Evolutionary conservation across 2,113 vertebrate species (phyloP), one percentile per base, ranked within the genome.

Genomic region (Halichoerus grypus): DNA sequence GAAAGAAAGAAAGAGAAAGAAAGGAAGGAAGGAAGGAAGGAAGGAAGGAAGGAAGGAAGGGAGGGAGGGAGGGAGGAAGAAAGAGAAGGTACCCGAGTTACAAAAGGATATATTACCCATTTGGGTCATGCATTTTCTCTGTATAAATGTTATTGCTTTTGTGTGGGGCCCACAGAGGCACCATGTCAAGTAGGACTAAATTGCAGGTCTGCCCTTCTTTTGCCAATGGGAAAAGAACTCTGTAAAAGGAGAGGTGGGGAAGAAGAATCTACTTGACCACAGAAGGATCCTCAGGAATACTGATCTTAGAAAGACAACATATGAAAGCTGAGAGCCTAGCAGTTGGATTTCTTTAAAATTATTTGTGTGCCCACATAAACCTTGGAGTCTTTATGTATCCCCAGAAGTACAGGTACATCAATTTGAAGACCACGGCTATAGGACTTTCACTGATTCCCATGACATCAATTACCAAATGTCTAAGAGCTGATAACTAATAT

Each of bases 41-140:
- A 67, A 33, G 2, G 14, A 31, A 63, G 5, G 26, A 2, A 28
- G 10, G 4, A 5, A 33, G 2, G 0, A 16, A 67, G 15, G 6
- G n/a, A 67, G 15, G 16, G 1, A 65, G 18, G 1, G 16, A 65
- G 14, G 31, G 1, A 33, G 26, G 26, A 63, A 61, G 9, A 22
- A 28, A 61, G 24, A 24, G 26, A 77, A 59, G 59, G 11, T 36
- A 84, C n/a, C 53, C 46, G 7, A 36, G 51, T 72, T 88, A 26
- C 80, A 77, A 65, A 97, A 65, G 76, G 39, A 74, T 96, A 94
- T 95, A 95, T 65, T 69, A n/a, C 31, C 59, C 89, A n/a, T 91
- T 71, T 65, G 39, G 31, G 55, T 71, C 31, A 39, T 57, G 90
- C 63, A 67, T 39, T 72, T 87, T 96, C 80, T 95, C 57, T 15